Conservation (phyloP, 2,888 invertebrate genomes). For the Noctua fimbriata region DNA sequence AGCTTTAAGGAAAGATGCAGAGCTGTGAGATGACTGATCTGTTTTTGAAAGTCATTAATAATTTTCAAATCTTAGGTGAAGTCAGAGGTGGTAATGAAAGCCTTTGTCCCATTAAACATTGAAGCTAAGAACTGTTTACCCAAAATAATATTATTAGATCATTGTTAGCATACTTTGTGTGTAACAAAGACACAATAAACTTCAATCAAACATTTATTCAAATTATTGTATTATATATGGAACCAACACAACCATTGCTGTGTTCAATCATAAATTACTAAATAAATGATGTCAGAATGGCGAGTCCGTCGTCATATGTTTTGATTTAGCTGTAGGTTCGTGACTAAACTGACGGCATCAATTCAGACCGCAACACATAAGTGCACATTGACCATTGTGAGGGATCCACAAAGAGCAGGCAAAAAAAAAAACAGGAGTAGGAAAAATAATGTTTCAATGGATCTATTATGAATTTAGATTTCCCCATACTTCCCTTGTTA, state of each 20-base stretch:
- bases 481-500: background rate
- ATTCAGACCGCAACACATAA: constrained; percentile 58
- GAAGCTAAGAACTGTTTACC: background rate
- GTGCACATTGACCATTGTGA: constrained; percentile 37
- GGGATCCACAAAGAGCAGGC: constrained; percentile 28
- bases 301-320: constrained; percentile 73
- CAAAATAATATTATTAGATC: background rate
- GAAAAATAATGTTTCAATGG: background rate
- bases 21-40: background rate
- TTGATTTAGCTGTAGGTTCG: constrained; percentile 72
- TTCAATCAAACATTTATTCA: background rate
- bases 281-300: constrained; percentile 76
- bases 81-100: background rate
- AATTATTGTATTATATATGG: constrained; percentile 24
- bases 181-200: background rate
- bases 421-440: background rate
- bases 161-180: background rate
- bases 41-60: background rate
- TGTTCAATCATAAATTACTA: constrained; percentile 75
- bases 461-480: constrained; percentile 3
- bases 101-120: background rate
- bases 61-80: background rate
- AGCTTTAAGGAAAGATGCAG: background rate
- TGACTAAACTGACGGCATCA: constrained; percentile 64
- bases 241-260: constrained; percentile 57